Evolutionary conservation across 2,888 invertebrate genomes (phyloP).

Genomic region (Spisula solida): DNA sequence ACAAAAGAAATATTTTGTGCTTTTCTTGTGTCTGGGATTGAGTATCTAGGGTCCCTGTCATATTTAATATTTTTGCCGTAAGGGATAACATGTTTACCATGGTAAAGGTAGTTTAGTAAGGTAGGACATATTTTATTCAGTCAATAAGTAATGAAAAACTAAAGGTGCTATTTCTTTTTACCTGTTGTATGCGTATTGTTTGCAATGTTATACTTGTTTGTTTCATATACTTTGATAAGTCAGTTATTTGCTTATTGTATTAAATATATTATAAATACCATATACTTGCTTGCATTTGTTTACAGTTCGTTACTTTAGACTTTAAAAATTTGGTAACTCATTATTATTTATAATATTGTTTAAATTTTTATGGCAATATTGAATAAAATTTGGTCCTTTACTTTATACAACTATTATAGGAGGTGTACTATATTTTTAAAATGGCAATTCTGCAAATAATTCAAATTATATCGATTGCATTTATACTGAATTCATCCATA

Average conservation of each 20-base stretch:
- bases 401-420: background rate
- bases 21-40: no score
- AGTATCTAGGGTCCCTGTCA: no score
- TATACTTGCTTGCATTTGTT: constrained; percentile 35
- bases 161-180: constrained; percentile 52
- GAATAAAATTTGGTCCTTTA: background rate
- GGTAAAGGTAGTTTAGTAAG: background rate
- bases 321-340: background rate
- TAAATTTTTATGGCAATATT: background rate
- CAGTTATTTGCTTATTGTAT: constrained; percentile 20
- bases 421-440: background rate
- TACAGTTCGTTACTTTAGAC: background rate
- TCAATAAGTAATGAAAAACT: constrained; percentile 1
- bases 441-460: background rate
- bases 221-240: constrained; percentile 19
- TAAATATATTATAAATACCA: constrained; percentile 20
- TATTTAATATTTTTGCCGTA: no score
- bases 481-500: no score
- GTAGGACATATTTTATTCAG: background rate
- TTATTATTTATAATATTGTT: background rate
- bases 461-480: background rate
- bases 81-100: no score
- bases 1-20: no score
- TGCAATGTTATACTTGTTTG: constrained; percentile 28
- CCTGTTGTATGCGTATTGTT: constrained; percentile 37